phyloP scores from a whole-genome alignment of 2,888 invertebrate species.

The Nymphalis c-album region DNA sequence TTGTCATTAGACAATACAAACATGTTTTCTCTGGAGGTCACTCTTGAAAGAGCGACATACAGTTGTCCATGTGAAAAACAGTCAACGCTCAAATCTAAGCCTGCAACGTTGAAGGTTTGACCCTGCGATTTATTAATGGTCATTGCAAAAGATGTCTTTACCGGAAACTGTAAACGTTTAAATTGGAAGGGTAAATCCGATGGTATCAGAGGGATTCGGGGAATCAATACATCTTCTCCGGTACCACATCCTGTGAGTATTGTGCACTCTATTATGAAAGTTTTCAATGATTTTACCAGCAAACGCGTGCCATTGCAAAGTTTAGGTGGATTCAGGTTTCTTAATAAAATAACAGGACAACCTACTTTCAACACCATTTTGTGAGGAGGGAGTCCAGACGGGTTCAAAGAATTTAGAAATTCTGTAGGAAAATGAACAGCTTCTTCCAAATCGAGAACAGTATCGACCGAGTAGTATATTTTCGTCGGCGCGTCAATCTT shows the following conservation, averaged over 20 bases:
- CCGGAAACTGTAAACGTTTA: constrained; percentile 40
- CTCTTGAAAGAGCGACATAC: constrained; percentile 7
- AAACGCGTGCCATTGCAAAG: constrained; percentile 41
- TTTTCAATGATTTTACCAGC: constrained; percentile 39
- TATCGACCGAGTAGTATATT: constrained; percentile 33
- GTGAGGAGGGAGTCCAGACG: not conserved
- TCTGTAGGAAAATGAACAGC: constrained; percentile 2
- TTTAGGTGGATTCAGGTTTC: constrained; percentile 41
- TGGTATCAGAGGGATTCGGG: constrained; percentile 39
- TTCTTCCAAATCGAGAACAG: no score
- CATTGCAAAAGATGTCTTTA: constrained; percentile 38
- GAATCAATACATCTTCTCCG: constrained; percentile 9
- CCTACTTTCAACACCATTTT: no score
- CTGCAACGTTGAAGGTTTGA: constrained; percentile 33
- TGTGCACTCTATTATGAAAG: constrained; percentile 44
- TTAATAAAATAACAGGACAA: constrained; percentile 38
- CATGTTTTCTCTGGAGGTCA: no score
- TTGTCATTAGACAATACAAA: no score
- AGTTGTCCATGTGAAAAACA: constrained; percentile 32
- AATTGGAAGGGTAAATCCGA: constrained; percentile 42
- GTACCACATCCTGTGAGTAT: constrained; percentile 28
- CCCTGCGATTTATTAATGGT: constrained; percentile 33
- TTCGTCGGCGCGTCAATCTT: constrained; percentile 39
- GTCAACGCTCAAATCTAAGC: constrained; percentile 33
- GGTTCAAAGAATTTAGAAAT: no score